Percentiles rank a stretch among this genome's conserved stretches.
Conservation (phyloP, 1,140 invertebrate genomes). For the Adelges cooleyi region DNA sequence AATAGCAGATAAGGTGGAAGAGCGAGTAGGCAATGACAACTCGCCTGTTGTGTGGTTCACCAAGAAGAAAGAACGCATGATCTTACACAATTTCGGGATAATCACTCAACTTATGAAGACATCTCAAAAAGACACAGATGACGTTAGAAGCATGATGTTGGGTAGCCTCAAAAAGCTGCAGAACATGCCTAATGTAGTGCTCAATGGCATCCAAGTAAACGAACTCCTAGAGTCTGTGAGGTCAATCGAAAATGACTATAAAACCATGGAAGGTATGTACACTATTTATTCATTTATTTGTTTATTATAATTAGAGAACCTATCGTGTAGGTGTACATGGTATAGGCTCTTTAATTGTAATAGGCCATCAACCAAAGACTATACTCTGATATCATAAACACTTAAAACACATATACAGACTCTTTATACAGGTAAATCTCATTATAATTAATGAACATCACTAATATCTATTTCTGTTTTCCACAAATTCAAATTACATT, state of each 20-base stretch:
- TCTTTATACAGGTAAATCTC: no score
- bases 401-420: no score
- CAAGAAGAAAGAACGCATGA: neutral
- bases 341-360: no score
- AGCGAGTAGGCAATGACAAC: neutral
- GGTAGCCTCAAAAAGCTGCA: neutral
- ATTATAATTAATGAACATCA: no score
- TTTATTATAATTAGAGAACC: neutral
- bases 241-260: slow-evolving; percentile 15
- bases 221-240: slow-evolving; percentile 7
- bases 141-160: neutral
- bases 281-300: neutral
- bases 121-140: neutral
- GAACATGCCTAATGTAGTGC: neutral
- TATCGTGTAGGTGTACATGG: no score
- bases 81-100: neutral
- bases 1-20: neutral
- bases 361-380: no score
- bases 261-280: slow-evolving; percentile 2
- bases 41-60: neutral
- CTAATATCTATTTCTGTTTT: no score
- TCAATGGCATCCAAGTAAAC: slow-evolving; percentile 9
- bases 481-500: no score
- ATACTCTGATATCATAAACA: no score
- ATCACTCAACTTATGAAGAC: neutral